Evolutionary conservation across 2,113 vertebrate genomes (phyloP).

Genomic region (Poeciliopsis prolifica): DNA sequence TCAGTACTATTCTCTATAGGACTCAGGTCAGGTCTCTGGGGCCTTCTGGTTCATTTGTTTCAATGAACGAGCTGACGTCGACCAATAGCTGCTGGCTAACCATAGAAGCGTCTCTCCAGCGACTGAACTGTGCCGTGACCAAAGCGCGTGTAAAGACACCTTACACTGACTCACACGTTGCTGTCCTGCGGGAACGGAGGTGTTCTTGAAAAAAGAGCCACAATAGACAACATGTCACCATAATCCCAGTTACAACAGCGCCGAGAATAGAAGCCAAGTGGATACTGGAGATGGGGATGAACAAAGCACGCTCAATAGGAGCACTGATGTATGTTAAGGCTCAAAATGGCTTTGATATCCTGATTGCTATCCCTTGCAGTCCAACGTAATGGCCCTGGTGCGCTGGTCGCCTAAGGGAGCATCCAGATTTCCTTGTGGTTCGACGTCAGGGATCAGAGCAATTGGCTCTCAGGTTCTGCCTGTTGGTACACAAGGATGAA

Average conservation of each 20-base stretch:
- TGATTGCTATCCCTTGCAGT: slow-evolving; percentile 57
- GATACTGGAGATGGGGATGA: slow-evolving; percentile 63
- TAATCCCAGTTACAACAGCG: slow-evolving; percentile 65
- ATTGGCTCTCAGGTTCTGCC: slow-evolving; percentile 12
- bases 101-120: not conserved
- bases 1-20: too few relatives aligned
- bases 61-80: too few relatives aligned
- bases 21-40: too few relatives aligned
- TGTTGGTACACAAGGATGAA: slow-evolving; percentile 12
- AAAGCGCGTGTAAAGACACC: slow-evolving; percentile 43
- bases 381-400: slow-evolving; percentile 50
- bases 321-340: slow-evolving; percentile 65
- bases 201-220: slow-evolving; percentile 55
- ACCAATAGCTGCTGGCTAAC: not conserved
- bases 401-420: slow-evolving; percentile 48
- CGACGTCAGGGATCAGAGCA: slow-evolving; percentile 34
- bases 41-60: too few relatives aligned
- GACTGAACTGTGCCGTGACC: slow-evolving; percentile 19
- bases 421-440: slow-evolving; percentile 33
- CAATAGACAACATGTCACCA: slow-evolving; percentile 67
- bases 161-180: slow-evolving; percentile 29
- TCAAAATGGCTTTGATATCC: slow-evolving; percentile 57
- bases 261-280: slow-evolving; percentile 75
- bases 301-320: slow-evolving; percentile 50
- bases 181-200: slow-evolving; percentile 54